Evolutionary conservation across 2,888 invertebrate genomes (phyloP).

Genomic region (Hanleya hanleyi): DNA sequence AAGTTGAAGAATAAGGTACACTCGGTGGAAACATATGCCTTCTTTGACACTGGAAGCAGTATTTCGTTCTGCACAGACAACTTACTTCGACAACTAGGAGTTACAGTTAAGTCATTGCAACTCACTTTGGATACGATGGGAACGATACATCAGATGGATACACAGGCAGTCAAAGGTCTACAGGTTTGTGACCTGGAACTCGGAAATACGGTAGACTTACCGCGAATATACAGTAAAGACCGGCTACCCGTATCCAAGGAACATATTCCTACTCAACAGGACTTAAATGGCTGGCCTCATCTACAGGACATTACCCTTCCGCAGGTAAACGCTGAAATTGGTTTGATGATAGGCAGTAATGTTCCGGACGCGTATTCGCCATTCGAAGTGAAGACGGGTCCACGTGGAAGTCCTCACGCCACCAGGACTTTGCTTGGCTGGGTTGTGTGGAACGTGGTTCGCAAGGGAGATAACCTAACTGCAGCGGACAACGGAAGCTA

Average conservation of each 20-base stretch:
- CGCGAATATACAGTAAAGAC: slow-evolving; percentile 26
- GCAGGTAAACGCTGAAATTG: slow-evolving; percentile 15
- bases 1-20: background rate
- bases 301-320: slow-evolving; percentile 23
- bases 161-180: slow-evolving; percentile 3
- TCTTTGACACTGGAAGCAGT: background rate
- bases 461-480: background rate
- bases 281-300: slow-evolving; percentile 26
- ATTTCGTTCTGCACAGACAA: background rate
- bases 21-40: background rate
- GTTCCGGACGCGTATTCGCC: slow-evolving; percentile 30
- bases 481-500: too few species aligned
- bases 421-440: slow-evolving; percentile 18
- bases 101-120: background rate
- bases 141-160: background rate
- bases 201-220: slow-evolving; percentile 17
- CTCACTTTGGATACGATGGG: background rate
- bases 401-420: slow-evolving; percentile 30
- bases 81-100: background rate
- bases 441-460: slow-evolving; percentile 23
- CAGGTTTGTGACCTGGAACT: slow-evolving; percentile 14
- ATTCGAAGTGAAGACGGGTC: slow-evolving; percentile 10
- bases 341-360: slow-evolving; percentile 16
- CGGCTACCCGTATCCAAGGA: slow-evolving; percentile 22
- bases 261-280: slow-evolving; percentile 26